Evolutionary conservation across 1,140 invertebrate species (phyloP), one percentile per base, ranked within the genome.

Genomic region (Muscidifurax raptorellus): DNA sequence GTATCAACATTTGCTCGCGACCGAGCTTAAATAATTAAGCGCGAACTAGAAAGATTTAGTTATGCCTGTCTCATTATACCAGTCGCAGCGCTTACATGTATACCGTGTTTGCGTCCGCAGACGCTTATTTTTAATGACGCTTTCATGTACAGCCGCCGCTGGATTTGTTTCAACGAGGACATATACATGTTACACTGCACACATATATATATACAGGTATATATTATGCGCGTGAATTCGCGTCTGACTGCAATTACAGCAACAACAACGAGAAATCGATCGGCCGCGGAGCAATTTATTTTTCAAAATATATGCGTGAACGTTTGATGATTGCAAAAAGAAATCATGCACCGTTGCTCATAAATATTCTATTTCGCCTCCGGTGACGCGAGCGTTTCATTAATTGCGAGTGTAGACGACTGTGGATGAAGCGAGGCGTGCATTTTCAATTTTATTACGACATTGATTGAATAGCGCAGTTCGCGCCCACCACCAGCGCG

Each of bases 371-470:
- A 71, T 71, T 44, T 80, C 12, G 27, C 40, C 40, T 40, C 44
- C 13, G 28, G 30, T 69, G 25, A 47, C 66, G n/a, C 30, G n/a
- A 64, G n/a, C 27, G 72, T 76, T 71, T 66, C 74, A 67, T 83
- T 77, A 67, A 83, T 83, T 83, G 52, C 64, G 59, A 83, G 10
- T 32, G 40, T 69, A 66, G 30, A 66, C 52, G 52, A 28, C 27
- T 59, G 80, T 40, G 52, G 6, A 59, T 59, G 44, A 76, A 67
- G 36, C 36, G 81, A 72, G 67, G 28, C 44, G n/a, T 64, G 15
- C 66, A 72, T 84, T 84, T 84, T 79, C 82, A 84, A 84, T 78
- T 83, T 84, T 32, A 79, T 59, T 79, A 72, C 75, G 76, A 47
- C 82, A 27, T 25, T 79, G 66, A 84, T 79, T 40, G 66, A 84